phyloP scores from a whole-genome alignment of 2,113 vertebrate genomes.

The Dipodomys spectabilis region DNA sequence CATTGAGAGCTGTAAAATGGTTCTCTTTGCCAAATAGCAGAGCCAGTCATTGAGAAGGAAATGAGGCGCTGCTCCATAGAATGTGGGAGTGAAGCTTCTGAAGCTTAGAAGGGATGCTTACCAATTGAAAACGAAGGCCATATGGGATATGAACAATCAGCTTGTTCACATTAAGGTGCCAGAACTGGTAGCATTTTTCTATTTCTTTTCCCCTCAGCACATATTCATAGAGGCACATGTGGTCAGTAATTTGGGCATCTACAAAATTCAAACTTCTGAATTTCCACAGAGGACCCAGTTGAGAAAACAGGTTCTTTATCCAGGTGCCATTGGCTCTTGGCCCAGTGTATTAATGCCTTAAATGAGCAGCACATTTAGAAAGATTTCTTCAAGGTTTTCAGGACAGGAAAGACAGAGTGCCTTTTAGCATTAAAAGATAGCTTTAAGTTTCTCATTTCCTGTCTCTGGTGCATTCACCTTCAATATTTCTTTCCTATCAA shows the following conservation, averaged over 20 bases:
- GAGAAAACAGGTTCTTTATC: conserved; percentile 49
- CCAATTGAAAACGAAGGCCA: background rate
- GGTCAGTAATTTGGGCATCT: background rate
- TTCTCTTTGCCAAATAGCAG: background rate
- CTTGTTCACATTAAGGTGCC: background rate
- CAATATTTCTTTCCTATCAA: conserved; percentile 78
- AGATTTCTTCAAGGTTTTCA: conserved; percentile 73
- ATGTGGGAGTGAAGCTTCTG: conserved; percentile 9
- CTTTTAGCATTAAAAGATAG: conserved; percentile 72
- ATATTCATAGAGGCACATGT: background rate
- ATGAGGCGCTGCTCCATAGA: background rate
- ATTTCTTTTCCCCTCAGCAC: background rate
- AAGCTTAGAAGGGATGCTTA: background rate
- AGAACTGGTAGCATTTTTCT: background rate
- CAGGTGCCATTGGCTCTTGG: conserved; percentile 42
- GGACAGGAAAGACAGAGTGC: conserved; percentile 60
- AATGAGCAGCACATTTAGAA: conserved; percentile 55
- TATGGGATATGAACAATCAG: background rate
- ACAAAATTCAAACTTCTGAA: conserved; percentile 47
- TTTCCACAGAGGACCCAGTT: background rate
- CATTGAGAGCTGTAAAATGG: background rate
- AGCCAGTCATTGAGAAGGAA: conserved; percentile 14
- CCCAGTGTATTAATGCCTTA: conserved; percentile 43
- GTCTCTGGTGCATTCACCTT: conserved; percentile 68
- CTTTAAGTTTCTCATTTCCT: conserved; percentile 78